Base-by-base conservation (phyloP, 2,888 invertebrate genomes). In the Ochropacha duplaris region DNA sequence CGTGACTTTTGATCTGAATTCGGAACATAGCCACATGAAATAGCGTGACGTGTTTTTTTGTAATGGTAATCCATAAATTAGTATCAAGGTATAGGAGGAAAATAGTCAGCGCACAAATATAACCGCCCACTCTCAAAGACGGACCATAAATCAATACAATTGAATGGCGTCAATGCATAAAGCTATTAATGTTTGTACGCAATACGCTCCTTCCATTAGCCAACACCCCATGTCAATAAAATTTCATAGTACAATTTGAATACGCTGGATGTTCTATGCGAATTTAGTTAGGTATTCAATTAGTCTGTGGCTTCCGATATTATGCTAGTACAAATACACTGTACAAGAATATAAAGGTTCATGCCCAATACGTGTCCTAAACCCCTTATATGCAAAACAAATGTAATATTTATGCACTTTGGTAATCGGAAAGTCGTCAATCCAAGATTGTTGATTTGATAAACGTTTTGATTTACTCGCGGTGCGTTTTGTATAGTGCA, bases 341-440 rank as follows among this genome's bases (percentile, higher is more conserved):
- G 65, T 65, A 67, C 64, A 56, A 19, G 44, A 49, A 59, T 57
- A 52, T 61, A 59, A 69, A 75, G 67, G 75, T 71, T 66, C 74
- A 71, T 62, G 62, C 71, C 75, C 77, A 76, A 78, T 80, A 81
- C 76, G 66, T 79, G 76, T 78, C 74, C 64, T 65, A 65, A 70
- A 71, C 72, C 78, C 72, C 74, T 77, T 76, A 78, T 81, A 86
- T 83, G 82, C 79, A 79, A 84, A 88, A 81, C 79, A 83, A 87
- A 88, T 83, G 78, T 76, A 71, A 79, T 84, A 86, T 88, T 88
- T 86, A 89, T 88, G 76, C 83, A 81, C 69, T 71, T 74, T 59
- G 64, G 76, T 84, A 84, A 86, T 84, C 80, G 78, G 76, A 81
- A 83, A 79, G 84, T 84, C 80, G 83, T 86, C 83, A 83, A 85